Conservation (phyloP, 1,140 invertebrate genomes). For the Cyphomyrmex costatus region DNA sequence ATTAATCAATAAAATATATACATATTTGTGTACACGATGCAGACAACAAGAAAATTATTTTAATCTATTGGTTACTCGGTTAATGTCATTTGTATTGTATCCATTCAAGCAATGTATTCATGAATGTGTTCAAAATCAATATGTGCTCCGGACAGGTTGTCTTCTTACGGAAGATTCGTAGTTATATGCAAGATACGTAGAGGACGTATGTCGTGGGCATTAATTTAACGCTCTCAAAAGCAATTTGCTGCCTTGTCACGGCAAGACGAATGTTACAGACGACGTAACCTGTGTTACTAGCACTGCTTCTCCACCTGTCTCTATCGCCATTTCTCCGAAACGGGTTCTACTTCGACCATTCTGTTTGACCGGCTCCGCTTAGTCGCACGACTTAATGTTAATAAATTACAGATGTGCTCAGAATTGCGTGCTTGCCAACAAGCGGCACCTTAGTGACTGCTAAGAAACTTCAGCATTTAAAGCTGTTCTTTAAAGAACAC, state of each 20-base stretch:
- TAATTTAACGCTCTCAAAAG: conserved; percentile 76
- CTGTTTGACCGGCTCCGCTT: conserved; percentile 13
- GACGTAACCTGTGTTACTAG: conserved; percentile 60
- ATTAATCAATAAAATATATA: not conserved
- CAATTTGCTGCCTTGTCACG: conserved; percentile 78
- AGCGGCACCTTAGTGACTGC: not conserved
- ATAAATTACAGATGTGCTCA: conserved; percentile 61
- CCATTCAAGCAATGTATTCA: not conserved
- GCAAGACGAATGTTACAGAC: conserved; percentile 74
- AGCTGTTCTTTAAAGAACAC: conserved; percentile 1
- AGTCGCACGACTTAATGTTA: conserved; percentile 49
- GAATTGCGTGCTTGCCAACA: conserved; percentile 24
- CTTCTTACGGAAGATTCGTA: conserved; percentile 66
- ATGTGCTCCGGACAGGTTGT: not conserved
- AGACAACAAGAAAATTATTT: not conserved
- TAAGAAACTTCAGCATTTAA: conserved; percentile 17
- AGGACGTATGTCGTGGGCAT: conserved; percentile 59
- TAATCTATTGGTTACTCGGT: not conserved
- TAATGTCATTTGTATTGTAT: not conserved
- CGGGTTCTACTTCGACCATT: conserved; percentile 9
- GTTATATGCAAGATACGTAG: conserved; percentile 33
- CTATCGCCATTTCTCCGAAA: conserved; percentile 51
- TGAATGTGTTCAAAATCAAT: conserved; percentile 17
- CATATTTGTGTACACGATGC: not conserved
- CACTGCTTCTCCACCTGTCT: conserved; percentile 22